A percentile compares a stretch with the other conserved stretches of the same genome.
These are phyloP conservation scores for Pyxicephalus adspersus DNA, from an alignment of 2,113 vertebrate genomes.

Conservation along the genomic window DNA sequence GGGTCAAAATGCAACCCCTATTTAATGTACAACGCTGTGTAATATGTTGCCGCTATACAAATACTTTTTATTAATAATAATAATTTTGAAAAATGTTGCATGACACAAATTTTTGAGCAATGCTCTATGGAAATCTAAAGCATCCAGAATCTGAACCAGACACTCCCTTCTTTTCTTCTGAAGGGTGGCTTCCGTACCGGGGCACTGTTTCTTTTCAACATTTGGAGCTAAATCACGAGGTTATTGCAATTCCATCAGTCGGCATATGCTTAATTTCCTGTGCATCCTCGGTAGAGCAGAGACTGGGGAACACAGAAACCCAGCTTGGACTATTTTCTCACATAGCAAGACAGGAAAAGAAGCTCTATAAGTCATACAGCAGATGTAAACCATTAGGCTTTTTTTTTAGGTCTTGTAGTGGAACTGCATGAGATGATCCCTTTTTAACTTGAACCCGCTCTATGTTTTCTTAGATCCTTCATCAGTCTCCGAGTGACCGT, in stretches of 20 bases:
- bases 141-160: background rate
- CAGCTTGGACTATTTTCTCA: constrained; percentile 63
- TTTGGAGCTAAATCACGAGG: constrained; percentile 54
- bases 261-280: constrained; percentile 66
- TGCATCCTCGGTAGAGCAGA: background rate
- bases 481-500: background rate
- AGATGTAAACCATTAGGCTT: constrained; percentile 63
- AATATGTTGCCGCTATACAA: too few relatives aligned
- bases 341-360: constrained; percentile 58
- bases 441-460: constrained; percentile 48
- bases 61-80: too few relatives aligned
- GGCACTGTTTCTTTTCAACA: constrained; percentile 51
- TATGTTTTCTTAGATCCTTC: constrained; percentile 51
- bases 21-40: too few relatives aligned
- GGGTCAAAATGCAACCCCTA: too few relatives aligned
- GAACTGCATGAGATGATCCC: constrained; percentile 53
- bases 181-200: constrained; percentile 35
- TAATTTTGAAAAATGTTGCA: too few relatives aligned
- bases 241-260: constrained; percentile 56
- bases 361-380: constrained; percentile 59
- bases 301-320: constrained; percentile 35
- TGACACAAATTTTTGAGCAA: background rate
- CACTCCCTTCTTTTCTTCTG: constrained; percentile 5
- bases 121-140: too few relatives aligned
- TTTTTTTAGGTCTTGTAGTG: constrained; percentile 63